Conservation (phyloP, 2,113 vertebrate species). For the Paralichthys olivaceus region DNA sequence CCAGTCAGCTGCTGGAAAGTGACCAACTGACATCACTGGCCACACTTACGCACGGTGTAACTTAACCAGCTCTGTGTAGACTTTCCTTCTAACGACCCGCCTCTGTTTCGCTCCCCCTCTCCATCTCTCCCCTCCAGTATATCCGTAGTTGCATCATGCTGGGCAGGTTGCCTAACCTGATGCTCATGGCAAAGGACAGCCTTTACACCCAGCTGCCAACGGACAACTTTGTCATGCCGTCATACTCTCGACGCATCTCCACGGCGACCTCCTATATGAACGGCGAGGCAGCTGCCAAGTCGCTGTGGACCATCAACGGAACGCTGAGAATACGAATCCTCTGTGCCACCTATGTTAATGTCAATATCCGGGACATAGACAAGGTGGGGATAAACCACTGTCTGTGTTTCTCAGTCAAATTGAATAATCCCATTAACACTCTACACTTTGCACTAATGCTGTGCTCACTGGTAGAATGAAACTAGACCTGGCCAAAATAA, state of each 20-base stretch:
- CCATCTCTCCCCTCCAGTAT: constrained; percentile 83
- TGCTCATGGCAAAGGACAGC: constrained; percentile 99
- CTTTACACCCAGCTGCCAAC: constrained; percentile 93
- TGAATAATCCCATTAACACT: background rate
- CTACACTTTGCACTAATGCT: background rate
- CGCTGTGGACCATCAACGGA: constrained; percentile 92
- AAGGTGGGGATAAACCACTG: constrained; percentile 83
- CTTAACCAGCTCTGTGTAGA: constrained; percentile 20
- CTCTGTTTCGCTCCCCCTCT: constrained; percentile 31
- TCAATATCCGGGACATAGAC: constrained; percentile 98
- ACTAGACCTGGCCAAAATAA: background rate
- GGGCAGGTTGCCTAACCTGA: constrained; percentile 95
- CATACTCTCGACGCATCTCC: constrained; percentile 96
- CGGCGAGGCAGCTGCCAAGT: constrained; percentile 93
- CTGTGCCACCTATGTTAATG: constrained; percentile 98
- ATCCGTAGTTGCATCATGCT: constrained; percentile 99
- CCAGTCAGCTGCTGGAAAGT: constrained; percentile 20
- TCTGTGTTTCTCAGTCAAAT: background rate
- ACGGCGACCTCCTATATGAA: constrained; percentile 98
- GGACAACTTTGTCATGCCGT: constrained; percentile 96
- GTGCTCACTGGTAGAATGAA: background rate
- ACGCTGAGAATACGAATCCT: constrained; percentile 93
- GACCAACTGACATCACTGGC: constrained; percentile 24
- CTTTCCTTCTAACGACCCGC: constrained; percentile 13
- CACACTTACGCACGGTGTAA: constrained; percentile 27